These are phyloP conservation scores for Psittacula derbiana DNA, from an alignment of 2,797 vertebrate genomes.

Conservation along the genomic window DNA sequence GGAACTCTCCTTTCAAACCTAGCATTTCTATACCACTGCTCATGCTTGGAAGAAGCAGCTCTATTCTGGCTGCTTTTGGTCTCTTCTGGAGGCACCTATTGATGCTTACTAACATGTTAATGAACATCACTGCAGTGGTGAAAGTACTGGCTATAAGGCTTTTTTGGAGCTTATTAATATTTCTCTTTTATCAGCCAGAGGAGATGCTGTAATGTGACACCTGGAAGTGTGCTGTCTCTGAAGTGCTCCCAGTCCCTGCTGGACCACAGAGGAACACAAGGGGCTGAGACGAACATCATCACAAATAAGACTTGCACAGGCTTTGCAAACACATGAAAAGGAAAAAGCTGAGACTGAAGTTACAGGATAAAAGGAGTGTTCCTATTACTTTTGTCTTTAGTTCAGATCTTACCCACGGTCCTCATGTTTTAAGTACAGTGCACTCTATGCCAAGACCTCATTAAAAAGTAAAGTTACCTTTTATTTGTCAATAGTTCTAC, in stretches of 20 bases:
- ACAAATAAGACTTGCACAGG: not conserved
- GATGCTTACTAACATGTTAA: slow-evolving; percentile 57
- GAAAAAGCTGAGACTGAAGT: slow-evolving; percentile 15
- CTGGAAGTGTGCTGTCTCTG: slow-evolving; percentile 1
- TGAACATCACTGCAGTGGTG: not conserved
- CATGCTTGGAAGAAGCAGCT: not conserved
- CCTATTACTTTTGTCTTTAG: slow-evolving; percentile 10
- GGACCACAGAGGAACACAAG: slow-evolving; percentile 33
- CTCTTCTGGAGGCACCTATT: slow-evolving; percentile 43
- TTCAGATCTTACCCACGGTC: not conserved
- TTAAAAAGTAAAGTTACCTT: not conserved
- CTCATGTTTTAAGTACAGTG: not conserved
- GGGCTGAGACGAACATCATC: not conserved
- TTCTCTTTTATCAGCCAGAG: slow-evolving; percentile 21
- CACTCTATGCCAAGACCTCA: not conserved
- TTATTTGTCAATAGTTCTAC: not conserved
- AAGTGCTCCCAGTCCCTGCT: slow-evolving; percentile 44
- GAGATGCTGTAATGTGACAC: slow-evolving; percentile 2
- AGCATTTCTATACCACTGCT: not conserved
- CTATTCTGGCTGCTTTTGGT: slow-evolving; percentile 39
- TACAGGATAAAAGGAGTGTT: not conserved
- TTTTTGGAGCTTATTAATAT: slow-evolving; percentile 22
- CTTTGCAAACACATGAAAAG: not conserved
- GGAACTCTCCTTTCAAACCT: slow-evolving; percentile 8
- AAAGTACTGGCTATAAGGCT: not conserved